Conservation (phyloP, 2,888 invertebrate species). For the Escarpia spicata region DNA sequence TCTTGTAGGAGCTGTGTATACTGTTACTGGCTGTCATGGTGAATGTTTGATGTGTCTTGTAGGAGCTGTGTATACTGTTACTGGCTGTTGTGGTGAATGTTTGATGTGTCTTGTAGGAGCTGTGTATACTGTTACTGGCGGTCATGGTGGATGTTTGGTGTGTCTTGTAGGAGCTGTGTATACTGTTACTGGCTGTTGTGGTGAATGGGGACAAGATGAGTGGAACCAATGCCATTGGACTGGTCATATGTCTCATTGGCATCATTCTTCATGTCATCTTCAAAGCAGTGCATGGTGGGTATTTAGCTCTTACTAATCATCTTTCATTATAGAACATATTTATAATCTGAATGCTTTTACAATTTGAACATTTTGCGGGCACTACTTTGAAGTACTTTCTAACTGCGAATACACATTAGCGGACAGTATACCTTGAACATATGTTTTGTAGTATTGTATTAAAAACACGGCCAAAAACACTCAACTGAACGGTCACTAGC, state of each 20-base stretch:
- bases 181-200: constrained; percentile 86
- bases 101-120: too few relatives aligned
- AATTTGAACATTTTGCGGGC: too few relatives aligned
- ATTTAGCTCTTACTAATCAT: constrained; percentile 70
- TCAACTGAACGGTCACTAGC: too few relatives aligned
- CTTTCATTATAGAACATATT: neutral
- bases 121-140: neutral
- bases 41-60: constrained; percentile 47
- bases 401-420: too few relatives aligned
- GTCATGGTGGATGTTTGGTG: neutral
- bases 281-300: neutral
- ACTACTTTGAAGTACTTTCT: too few relatives aligned
- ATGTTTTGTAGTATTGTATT: too few relatives aligned
- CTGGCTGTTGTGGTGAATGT: too few relatives aligned
- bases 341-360: too few relatives aligned
- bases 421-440: too few relatives aligned
- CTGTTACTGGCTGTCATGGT: too few relatives aligned
- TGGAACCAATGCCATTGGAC: constrained; percentile 83
- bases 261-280: neutral
- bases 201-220: constrained; percentile 88
- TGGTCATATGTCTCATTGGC: constrained; percentile 67
- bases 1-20: too few relatives aligned
- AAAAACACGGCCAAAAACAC: too few relatives aligned
- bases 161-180: constrained; percentile 85
- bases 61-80: constrained; percentile 91